These are phyloP conservation scores for Magallana ariakensis DNA, from an alignment of 1,140 invertebrate species.

Conservation along the genomic window DNA sequence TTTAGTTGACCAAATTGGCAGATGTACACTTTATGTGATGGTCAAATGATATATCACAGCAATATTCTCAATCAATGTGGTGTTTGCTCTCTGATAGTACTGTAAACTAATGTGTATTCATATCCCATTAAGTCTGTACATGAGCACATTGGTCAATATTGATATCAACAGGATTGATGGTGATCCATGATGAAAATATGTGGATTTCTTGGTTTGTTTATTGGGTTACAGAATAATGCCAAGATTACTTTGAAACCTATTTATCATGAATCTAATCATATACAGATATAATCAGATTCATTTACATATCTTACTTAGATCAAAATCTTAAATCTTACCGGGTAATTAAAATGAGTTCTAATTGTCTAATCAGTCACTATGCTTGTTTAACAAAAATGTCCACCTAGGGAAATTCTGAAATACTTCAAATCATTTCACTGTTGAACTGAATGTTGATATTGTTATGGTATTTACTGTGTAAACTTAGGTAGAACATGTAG, in stretches of 20 bases:
- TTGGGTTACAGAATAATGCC: not conserved
- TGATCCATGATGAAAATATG: not conserved
- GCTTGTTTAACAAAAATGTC: not conserved
- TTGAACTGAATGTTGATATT: conserved; percentile 8
- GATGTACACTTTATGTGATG: not conserved
- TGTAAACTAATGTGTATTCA: conserved; percentile 23
- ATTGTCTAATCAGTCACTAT: not conserved
- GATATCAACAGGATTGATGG: conserved; percentile 1
- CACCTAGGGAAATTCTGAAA: not conserved
- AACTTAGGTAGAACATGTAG: not conserved
- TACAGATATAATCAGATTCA: too few species aligned
- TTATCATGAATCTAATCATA: too few species aligned
- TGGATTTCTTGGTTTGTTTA: not conserved
- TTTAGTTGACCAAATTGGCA: not conserved
- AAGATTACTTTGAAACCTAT: not conserved
- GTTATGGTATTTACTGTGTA: not conserved
- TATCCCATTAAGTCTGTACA: conserved; percentile 12
- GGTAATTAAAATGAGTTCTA: too few species aligned
- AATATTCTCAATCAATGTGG: not conserved
- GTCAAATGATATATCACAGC: conserved; percentile 20
- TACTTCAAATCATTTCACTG: not conserved
- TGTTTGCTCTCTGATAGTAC: conserved; percentile 24
- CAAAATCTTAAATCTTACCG: too few species aligned
- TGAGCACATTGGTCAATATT: conserved; percentile 20
- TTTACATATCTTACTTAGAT: too few species aligned